Conservation (phyloP, 1,140 invertebrate species). For the Solen grandis region DNA sequence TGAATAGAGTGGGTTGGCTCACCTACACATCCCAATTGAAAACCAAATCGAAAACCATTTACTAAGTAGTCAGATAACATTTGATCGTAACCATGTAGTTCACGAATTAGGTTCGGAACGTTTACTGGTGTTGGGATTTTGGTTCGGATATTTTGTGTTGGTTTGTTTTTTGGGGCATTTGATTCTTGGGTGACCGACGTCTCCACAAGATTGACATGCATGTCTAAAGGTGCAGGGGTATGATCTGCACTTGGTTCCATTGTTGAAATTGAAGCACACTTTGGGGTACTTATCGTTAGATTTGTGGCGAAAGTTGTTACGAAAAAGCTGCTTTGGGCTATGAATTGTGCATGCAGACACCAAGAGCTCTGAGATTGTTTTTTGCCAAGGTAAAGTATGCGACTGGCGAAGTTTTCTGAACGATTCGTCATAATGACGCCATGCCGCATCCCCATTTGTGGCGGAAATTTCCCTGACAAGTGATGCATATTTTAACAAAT, state of each 20-base stretch:
- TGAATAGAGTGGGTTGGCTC: neutral
- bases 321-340: neutral
- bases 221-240: constrained; percentile 3
- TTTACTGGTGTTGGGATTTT: constrained; percentile 6
- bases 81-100: neutral
- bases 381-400: neutral
- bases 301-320: neutral
- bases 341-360: neutral
- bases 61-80: neutral
- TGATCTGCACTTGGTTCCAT: constrained; percentile 2
- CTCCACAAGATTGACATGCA: constrained; percentile 23
- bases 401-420: neutral
- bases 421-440: constrained; percentile 35
- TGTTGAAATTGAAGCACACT: constrained; percentile 32
- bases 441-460: constrained; percentile 22
- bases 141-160: neutral
- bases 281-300: neutral
- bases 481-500: constrained; percentile 22
- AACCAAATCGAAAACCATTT: neutral
- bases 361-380: neutral
- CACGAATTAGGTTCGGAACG: neutral
- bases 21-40: neutral
- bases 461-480: constrained; percentile 9
- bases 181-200: neutral
- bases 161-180: too few species aligned